A percentile compares a stretch with the other conserved stretches of the same genome.
Conservation (phyloP, 2,797 vertebrate genomes). For the Melanotaenia boesemani region DNA sequence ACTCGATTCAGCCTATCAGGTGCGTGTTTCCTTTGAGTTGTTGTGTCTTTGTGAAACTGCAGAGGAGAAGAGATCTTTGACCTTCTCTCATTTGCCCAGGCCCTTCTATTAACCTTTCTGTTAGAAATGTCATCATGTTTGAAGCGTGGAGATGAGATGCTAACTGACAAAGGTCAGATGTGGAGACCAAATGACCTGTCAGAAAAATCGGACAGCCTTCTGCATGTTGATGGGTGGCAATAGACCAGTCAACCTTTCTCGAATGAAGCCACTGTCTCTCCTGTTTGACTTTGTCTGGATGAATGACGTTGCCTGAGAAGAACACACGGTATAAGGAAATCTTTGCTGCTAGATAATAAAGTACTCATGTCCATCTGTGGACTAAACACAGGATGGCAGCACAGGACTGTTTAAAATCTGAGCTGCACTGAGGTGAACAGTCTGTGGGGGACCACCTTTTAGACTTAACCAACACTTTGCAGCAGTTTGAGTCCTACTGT, state of each 20-base stretch:
- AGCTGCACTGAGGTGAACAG: not conserved
- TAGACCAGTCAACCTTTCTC: constrained; percentile 41
- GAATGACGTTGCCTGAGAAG: not conserved
- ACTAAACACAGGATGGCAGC: constrained; percentile 67
- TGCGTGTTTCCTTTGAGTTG: constrained; percentile 8
- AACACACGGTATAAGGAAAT: not conserved
- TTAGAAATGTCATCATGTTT: constrained; percentile 75
- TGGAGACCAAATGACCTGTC: constrained; percentile 64
- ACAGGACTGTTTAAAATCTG: constrained; percentile 30
- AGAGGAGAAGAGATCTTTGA: constrained; percentile 53
- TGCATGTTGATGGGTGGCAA: constrained; percentile 25
- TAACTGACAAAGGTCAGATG: constrained; percentile 77
- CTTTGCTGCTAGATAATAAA: constrained; percentile 12
- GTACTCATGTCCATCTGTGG: not conserved
- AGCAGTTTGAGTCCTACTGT: constrained; percentile 36
- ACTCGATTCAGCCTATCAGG: constrained; percentile 26
- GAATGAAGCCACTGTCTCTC: constrained; percentile 14
- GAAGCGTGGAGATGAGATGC: constrained; percentile 56
- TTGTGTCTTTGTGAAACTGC: constrained; percentile 27
- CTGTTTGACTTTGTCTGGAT: constrained; percentile 3
- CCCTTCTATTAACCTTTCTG: constrained; percentile 82
- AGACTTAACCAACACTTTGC: constrained; percentile 30
- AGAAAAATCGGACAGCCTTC: constrained; percentile 45
- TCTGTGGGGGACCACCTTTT: constrained; percentile 22
- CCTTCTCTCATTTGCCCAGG: constrained; percentile 70